phyloP scores from a whole-genome alignment of 2,888 invertebrate species.

The Amphipoea oculea region DNA sequence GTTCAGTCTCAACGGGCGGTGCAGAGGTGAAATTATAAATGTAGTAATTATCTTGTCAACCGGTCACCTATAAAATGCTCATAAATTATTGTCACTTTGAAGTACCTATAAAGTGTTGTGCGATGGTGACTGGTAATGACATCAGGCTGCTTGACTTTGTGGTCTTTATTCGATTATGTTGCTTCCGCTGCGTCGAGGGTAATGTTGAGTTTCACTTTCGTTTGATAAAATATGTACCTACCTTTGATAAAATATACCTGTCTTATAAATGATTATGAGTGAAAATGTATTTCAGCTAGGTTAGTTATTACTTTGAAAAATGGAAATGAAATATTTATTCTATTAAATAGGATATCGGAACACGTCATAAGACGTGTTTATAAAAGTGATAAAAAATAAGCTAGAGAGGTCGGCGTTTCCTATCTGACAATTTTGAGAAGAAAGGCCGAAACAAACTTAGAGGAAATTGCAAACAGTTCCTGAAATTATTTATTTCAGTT shows the following conservation, averaged over 20 bases:
- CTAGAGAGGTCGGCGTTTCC: not conserved
- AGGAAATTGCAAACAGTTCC: not conserved
- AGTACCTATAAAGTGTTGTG: slow-evolving; percentile 12
- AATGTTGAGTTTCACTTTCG: not conserved
- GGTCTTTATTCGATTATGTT: slow-evolving; percentile 29
- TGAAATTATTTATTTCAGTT: not conserved
- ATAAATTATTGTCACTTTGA: slow-evolving; percentile 56
- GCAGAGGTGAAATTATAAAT: slow-evolving; percentile 58
- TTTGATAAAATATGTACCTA: slow-evolving; percentile 4
- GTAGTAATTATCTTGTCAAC: slow-evolving; percentile 58
- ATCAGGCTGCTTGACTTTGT: slow-evolving; percentile 29
- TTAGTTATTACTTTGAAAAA: no score
- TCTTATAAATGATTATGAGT: not conserved
- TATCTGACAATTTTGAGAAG: not conserved
- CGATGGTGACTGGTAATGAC: slow-evolving; percentile 19
- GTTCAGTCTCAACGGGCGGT: slow-evolving; percentile 26
- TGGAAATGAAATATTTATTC: not conserved
- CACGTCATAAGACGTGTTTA: not conserved
- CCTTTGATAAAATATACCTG: not conserved
- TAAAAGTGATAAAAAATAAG: not conserved
- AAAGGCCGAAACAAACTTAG: not conserved
- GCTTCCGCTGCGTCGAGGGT: not conserved
- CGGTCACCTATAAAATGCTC: slow-evolving; percentile 39
- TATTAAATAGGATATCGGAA: not conserved
- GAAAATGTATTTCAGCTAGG: not conserved